Evolutionary conservation across 1,140 invertebrate genomes (phyloP).

Genomic region (Oedothorax gibbosus): DNA sequence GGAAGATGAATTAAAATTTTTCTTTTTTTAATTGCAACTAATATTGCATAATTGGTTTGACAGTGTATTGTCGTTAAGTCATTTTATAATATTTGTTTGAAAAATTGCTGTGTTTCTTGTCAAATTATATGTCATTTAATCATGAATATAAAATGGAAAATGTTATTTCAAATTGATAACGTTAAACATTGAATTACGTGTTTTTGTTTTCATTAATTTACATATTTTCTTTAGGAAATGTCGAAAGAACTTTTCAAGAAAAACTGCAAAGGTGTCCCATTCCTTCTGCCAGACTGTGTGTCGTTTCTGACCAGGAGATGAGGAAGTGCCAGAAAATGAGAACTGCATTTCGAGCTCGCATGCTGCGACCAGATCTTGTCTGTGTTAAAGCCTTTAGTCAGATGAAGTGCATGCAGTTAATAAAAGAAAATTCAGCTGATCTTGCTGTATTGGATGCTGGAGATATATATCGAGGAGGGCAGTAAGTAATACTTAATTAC

Average conservation of each 20-base stretch:
- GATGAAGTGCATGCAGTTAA: conserved; percentile 87
- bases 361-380: conserved; percentile 87
- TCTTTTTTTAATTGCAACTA: no score
- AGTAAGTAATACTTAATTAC: conserved; percentile 63
- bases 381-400: conserved; percentile 88
- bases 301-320: conserved; percentile 89
- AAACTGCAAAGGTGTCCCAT: conserved; percentile 78
- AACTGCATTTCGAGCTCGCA: conserved; percentile 86
- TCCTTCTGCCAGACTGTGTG: conserved; percentile 83
- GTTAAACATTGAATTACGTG: background rate
- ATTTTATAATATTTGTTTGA: no score
- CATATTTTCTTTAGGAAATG: conserved; percentile 6
- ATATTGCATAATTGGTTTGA: no score
- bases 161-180: background rate
- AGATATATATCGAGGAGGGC: conserved; percentile 91
- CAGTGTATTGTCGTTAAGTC: no score
- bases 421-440: conserved; percentile 77
- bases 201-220: background rate
- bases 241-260: conserved; percentile 37
- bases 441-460: conserved; percentile 90
- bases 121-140: no score
- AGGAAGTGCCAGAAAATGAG: conserved; percentile 95
- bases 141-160: background rate
- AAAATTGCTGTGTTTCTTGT: no score
- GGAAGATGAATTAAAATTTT: no score